A percentile compares a stretch with the other conserved stretches of the same genome.
phyloP scores from a whole-genome alignment of 2,888 invertebrate species.

The Prosapia bicincta region DNA sequence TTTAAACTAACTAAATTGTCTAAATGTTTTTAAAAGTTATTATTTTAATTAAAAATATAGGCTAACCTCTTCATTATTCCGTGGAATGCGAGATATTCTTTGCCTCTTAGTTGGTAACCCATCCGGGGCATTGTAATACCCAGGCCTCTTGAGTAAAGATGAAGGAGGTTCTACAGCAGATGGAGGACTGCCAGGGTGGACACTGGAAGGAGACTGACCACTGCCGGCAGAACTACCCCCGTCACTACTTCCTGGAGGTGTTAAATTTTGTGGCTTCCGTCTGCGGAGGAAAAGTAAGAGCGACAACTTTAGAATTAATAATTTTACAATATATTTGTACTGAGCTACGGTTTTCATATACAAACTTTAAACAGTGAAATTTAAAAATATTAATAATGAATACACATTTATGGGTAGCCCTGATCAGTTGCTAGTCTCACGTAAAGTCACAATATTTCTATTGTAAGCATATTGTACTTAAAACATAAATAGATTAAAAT shows the following conservation, averaged over 20 bases:
- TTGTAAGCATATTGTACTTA: too few species aligned
- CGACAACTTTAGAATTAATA: too few species aligned
- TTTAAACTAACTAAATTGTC: too few species aligned
- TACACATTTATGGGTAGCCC: too few species aligned
- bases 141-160: constrained; percentile 55
- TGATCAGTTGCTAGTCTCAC: too few species aligned
- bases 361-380: too few species aligned
- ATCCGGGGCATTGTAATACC: constrained; percentile 57
- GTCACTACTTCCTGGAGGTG: constrained; percentile 84
- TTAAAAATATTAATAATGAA: too few species aligned
- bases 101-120: constrained; percentile 68
- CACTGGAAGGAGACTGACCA: constrained; percentile 73
- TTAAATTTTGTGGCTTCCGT: constrained; percentile 87
- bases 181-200: constrained; percentile 65
- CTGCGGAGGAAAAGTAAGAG: constrained; percentile 51
- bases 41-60: neutral
- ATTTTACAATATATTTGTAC: too few species aligned
- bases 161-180: constrained; percentile 50
- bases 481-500: too few species aligned
- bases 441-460: too few species aligned
- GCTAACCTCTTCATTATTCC: constrained; percentile 48
- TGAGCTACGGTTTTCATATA: too few species aligned
- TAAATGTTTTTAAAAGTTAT: too few species aligned
- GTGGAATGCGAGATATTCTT: constrained; percentile 78
- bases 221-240: constrained; percentile 66